Conservation (phyloP, 2,113 vertebrate species). For the Strigops habroptila region DNA sequence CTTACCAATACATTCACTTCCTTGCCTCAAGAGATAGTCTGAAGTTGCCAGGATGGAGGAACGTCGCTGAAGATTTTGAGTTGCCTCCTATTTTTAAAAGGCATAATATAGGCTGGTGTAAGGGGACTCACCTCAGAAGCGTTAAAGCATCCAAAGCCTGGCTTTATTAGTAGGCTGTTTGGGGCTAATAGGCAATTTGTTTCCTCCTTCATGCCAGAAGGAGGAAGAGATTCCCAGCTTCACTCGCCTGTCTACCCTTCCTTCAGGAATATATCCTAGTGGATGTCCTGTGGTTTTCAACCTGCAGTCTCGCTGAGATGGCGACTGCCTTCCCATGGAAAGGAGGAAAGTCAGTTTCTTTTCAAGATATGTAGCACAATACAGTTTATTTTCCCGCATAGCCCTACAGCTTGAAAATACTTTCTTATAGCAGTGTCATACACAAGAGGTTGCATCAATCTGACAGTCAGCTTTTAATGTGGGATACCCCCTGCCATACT, state of each 20-base stretch:
- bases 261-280: not conserved
- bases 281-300: not conserved
- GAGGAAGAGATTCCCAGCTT: not conserved
- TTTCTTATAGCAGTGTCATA: not conserved
- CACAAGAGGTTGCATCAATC: not conserved
- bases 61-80: not conserved
- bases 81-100: not conserved
- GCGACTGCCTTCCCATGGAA: not conserved
- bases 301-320: not conserved
- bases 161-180: not conserved
- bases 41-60: not conserved
- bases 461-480: not conserved
- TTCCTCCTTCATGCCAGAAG: not conserved
- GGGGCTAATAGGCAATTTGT: not conserved
- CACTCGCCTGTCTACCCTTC: not conserved
- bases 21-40: not conserved
- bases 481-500: not conserved
- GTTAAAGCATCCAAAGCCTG: not conserved
- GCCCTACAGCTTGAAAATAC: not conserved
- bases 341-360: not conserved
- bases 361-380: not conserved
- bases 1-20: not conserved
- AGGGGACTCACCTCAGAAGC: not conserved
- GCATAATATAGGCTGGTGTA: not conserved
- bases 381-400: not conserved